Conservation (phyloP, 2,797 vertebrate genomes). For the Agapornis canus region DNA sequence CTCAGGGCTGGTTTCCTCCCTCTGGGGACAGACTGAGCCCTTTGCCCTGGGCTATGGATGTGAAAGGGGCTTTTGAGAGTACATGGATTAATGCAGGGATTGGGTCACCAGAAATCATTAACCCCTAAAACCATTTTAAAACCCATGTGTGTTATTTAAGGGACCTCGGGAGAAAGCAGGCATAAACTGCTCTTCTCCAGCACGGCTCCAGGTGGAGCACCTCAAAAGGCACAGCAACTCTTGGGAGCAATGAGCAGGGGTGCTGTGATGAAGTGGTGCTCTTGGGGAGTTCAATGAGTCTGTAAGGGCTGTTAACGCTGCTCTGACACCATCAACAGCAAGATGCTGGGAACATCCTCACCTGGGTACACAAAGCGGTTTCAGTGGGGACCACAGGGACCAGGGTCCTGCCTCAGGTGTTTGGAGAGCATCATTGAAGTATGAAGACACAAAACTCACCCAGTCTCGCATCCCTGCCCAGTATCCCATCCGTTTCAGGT, state of each 20-base stretch:
- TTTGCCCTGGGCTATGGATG: background rate
- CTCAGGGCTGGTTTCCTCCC: too few species aligned
- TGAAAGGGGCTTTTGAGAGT: background rate
- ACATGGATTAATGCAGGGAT: background rate
- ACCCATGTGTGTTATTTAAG: accelerated
- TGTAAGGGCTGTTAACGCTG: background rate
- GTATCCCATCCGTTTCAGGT: background rate
- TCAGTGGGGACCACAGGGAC: background rate
- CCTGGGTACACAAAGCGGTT: background rate
- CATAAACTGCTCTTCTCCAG: constrained; percentile 71
- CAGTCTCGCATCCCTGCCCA: background rate
- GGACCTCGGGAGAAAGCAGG: background rate
- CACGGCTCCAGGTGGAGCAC: constrained; percentile 14
- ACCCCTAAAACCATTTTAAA: background rate
- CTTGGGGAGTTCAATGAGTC: background rate
- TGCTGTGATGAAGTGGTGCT: constrained; percentile 60
- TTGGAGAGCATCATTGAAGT: background rate
- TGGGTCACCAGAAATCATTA: background rate
- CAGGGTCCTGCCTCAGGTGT: background rate
- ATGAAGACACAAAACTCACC: background rate
- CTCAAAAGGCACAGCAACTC: constrained; percentile 36
- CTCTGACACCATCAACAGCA: background rate
- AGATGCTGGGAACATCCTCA: background rate
- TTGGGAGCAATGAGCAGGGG: constrained; percentile 61
- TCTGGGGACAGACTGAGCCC: background rate